A percentile compares a stretch with the other conserved stretches of the same genome.
Conservation (phyloP, 2,797 vertebrate genomes). For the Calcarius lapponicus region DNA sequence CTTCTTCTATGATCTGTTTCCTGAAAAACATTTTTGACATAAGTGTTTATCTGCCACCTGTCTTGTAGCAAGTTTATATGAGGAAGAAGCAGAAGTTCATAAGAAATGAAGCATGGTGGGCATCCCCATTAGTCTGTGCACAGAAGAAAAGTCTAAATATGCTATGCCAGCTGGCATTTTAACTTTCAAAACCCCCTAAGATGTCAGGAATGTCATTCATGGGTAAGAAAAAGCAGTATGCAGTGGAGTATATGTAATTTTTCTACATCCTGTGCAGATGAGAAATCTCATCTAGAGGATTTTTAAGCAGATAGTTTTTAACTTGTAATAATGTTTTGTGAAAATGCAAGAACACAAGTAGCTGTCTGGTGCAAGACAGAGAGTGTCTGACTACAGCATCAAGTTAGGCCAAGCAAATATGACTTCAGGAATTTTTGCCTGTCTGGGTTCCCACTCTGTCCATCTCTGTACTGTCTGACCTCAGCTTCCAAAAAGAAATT, state of each 20-base stretch:
- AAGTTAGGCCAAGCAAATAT: neutral
- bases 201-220: slow-evolving; percentile 39
- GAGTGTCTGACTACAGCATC: neutral
- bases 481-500: neutral
- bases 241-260: neutral
- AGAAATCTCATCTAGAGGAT: neutral
- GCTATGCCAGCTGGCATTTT: slow-evolving; percentile 31
- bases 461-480: neutral
- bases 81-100: neutral
- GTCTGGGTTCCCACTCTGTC: neutral
- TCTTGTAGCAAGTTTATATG: neutral
- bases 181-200: neutral
- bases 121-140: slow-evolving; percentile 1
- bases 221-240: neutral
- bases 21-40: neutral
- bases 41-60: slow-evolving; percentile 9
- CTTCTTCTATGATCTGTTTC: neutral
- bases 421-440: neutral
- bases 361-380: neutral
- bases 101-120: neutral
- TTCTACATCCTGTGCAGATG: neutral
- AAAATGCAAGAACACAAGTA: neutral
- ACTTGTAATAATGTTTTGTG: neutral
- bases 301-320: slow-evolving; percentile 5
- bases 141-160: slow-evolving; percentile 3